These are phyloP conservation scores for Hippocampus zosterae DNA, from an alignment of 2,113 vertebrate genomes.

Conservation along the genomic window DNA sequence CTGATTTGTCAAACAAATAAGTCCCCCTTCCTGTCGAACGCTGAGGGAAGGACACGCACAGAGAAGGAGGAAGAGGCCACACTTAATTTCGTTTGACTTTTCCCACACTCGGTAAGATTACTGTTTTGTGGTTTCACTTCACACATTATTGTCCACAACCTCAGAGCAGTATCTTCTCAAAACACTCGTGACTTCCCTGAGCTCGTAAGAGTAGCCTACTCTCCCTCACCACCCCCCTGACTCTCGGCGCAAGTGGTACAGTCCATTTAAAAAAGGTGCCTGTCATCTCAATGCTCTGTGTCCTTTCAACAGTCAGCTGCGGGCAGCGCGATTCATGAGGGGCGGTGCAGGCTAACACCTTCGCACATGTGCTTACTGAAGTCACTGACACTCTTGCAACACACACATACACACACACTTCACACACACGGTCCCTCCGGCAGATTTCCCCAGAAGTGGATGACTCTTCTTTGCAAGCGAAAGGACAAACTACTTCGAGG, in stretches of 20 bases:
- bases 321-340: slow-evolving; percentile 62
- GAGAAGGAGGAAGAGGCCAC: slow-evolving; percentile 7
- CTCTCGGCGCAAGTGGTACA: slow-evolving; percentile 73
- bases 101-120: slow-evolving; percentile 3
- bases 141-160: slow-evolving; percentile 14
- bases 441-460: slow-evolving; percentile 45
- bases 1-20: slow-evolving; percentile 48
- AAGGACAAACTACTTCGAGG: slow-evolving; percentile 59
- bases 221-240: slow-evolving; percentile 11
- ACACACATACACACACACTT: slow-evolving; percentile 27
- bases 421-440: slow-evolving; percentile 27
- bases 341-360: slow-evolving; percentile 43
- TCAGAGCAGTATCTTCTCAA: slow-evolving; percentile 28
- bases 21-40: slow-evolving; percentile 45
- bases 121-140: slow-evolving; percentile 5
- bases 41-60: slow-evolving; percentile 20
- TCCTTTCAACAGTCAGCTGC: slow-evolving; percentile 73
- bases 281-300: slow-evolving; percentile 74
- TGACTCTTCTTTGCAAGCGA: slow-evolving; percentile 51
- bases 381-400: slow-evolving; percentile 24
- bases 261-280: slow-evolving; percentile 76
- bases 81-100: slow-evolving; percentile 18
- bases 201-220: slow-evolving; percentile 20
- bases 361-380: slow-evolving; percentile 32
- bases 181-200: slow-evolving; percentile 31